Percentiles rank a stretch among this genome's conserved stretches.
phyloP scores from a whole-genome alignment of 2,797 vertebrate genomes.

The Microctenopoma steveboyesi region DNA sequence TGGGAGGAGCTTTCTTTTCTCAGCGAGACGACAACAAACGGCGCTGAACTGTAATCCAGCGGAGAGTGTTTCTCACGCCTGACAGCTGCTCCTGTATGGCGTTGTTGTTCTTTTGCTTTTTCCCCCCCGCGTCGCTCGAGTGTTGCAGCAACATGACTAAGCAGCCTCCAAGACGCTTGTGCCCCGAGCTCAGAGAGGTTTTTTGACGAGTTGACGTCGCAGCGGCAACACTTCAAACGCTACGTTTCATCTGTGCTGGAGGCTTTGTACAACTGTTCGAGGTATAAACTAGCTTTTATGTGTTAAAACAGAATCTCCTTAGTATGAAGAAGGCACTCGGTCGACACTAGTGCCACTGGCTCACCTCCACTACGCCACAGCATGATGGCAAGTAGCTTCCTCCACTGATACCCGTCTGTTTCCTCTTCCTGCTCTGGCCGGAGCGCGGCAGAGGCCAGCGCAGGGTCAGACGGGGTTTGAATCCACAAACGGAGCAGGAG shows the following conservation, averaged over 20 bases:
- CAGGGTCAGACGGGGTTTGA: slow-evolving; percentile 75
- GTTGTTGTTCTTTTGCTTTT: neutral
- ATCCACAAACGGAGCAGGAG: slow-evolving; percentile 64
- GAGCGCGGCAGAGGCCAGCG: slow-evolving; percentile 47
- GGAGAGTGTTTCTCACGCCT: neutral
- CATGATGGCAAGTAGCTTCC: slow-evolving; percentile 54
- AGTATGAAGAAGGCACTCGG: neutral
- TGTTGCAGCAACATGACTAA: neutral
- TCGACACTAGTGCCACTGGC: neutral
- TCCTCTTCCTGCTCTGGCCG: slow-evolving; percentile 80
- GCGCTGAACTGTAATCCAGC: neutral
- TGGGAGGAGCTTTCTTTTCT: neutral
- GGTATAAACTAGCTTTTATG: too few relatives aligned
- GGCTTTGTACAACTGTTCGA: neutral
- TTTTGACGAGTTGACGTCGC: neutral
- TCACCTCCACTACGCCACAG: slow-evolving; percentile 4
- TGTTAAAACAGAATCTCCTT: too few relatives aligned
- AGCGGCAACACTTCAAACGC: neutral
- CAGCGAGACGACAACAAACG: neutral
- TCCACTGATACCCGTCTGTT: slow-evolving; percentile 74
- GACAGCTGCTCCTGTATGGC: neutral
- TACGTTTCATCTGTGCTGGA: slow-evolving; percentile 6
- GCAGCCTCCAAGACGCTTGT: neutral
- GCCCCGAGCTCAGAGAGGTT: neutral
- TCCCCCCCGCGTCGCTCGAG: neutral